Base-by-base conservation (phyloP, 1,140 invertebrate genomes). In the Drosophila nebulosa region DNA sequence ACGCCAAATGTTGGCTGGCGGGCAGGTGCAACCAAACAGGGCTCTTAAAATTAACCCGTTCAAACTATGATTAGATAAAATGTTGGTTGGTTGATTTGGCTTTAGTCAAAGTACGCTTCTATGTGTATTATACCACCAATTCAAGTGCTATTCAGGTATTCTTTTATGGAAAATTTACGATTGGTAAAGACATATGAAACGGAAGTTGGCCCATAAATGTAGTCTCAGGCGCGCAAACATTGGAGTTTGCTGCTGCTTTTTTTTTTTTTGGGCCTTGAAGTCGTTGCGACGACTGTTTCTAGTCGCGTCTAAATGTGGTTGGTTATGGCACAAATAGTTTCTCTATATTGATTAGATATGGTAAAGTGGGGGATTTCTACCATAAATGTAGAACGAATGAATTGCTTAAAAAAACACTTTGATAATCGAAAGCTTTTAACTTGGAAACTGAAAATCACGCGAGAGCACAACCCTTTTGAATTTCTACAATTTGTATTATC, bases 1-100 rank as follows among this genome's bases (percentile, higher is more conserved):
- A 18, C 39, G 16, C 39, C 14, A 46, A 46, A 16, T 46, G 39
- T n/a, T n/a, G 35, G 39, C 39, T 46, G 21, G n/a, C 24, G 16
- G n/a, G 18, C 46, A 57, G 42, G 57, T 35, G 9, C 70, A 56
- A 36, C 18, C 18, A 46, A 69, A 65, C 53, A 59, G 63, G 36
- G 10, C 39, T 46, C 39, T 46, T 21, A 32, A 64, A 26, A 46
- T 52, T 36, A 66, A 30, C 52, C 74, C 46, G 22, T 64, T 52
- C 36, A 74, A 61, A 67, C 42, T 36, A 16, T 42, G 71, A 74
- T 74, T 74, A 74, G 71, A 74, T 74, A 74, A 74, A 74, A 74
- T 67, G 71, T 21, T 67, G 71, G 74, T 74, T 74, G 61, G 71
- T 21, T 67, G 71, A 74, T 74, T 74, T 74, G 56, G 12, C 16